phyloP scores from a whole-genome alignment of 2,113 vertebrate genomes.

The Helogale parvula region DNA sequence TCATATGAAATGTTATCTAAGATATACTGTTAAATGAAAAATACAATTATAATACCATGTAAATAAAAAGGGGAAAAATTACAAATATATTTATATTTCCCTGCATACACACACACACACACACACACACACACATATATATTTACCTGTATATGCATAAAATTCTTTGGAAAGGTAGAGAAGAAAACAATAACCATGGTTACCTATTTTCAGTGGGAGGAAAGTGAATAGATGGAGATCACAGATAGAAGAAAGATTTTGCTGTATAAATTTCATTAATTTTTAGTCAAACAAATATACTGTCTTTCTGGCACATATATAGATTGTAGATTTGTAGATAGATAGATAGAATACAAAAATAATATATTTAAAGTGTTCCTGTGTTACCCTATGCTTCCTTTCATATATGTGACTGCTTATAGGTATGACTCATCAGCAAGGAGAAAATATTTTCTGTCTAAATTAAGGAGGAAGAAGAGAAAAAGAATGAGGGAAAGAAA shows the following conservation, averaged over 20 bases:
- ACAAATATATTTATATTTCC: background rate
- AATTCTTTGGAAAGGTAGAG: background rate
- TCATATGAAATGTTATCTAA: background rate
- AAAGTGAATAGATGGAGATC: background rate
- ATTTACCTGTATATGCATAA: background rate
- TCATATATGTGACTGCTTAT: background rate
- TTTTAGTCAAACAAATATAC: background rate
- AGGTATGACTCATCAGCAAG: background rate
- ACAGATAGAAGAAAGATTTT: background rate
- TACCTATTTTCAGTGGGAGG: background rate
- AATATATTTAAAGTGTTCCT: background rate
- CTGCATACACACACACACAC: background rate
- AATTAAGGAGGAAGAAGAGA: background rate
- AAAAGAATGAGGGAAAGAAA: background rate
- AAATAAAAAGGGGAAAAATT: background rate
- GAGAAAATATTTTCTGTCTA: background rate
- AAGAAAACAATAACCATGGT: background rate
- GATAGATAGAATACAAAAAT: background rate
- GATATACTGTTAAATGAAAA: background rate
- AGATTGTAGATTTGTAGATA: background rate
- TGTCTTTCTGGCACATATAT: background rate
- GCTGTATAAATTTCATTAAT: background rate
- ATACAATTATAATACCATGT: background rate
- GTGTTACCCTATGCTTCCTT: background rate
- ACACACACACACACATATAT: no score